Evolutionary conservation across 2,113 vertebrate species (phyloP), one percentile per base, ranked within the genome.

Genomic region (Larimichthys polyactis): DNA sequence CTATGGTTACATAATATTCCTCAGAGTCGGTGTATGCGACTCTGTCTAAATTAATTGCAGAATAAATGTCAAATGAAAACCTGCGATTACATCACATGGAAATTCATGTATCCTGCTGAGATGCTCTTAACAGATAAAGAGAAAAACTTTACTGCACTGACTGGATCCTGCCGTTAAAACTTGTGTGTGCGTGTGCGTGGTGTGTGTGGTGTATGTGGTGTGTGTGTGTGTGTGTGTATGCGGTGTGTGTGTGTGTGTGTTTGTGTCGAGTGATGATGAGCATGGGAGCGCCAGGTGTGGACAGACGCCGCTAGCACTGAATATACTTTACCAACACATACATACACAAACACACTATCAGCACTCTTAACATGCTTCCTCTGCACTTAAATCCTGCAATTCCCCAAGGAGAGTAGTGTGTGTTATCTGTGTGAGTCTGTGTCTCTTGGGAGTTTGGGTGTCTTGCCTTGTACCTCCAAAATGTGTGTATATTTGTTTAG

Each of bases 341-440:
- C 58, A 67, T 36, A 70, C 78, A 71, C 74, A 81, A 62, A 72
- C 52, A 75, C 69, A 83, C 87, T 54, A 54, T 29, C 73, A 78
- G 78, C 40, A 55, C 79, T 86, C 86, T 80, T 88, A 90, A 91
- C 72, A 85, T 79, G 76, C 87, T 89, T 93, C 86, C 87, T 89
- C 79, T 85, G 59, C 81, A 83, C 86, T 89, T 89, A 82, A 89
- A 90, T 87, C 83, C 15, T 68, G 12, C 65, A 57, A 44, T 76
- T 84, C 89, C 80, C 73, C 10, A 4, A 75, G 75, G 84, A 83
- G 54, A 59, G 48, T 0, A 49, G 46, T 86, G 80, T 71, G 49
- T 81, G 59, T 84, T 46, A 14, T 46, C 12, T 46, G 44, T 46
- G 44, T 46, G 44, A 14, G 40, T 69, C 4, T 73, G 40, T 19